Base-by-base conservation (phyloP, 2,113 vertebrate genomes). In the Notothenia coriiceps region DNA sequence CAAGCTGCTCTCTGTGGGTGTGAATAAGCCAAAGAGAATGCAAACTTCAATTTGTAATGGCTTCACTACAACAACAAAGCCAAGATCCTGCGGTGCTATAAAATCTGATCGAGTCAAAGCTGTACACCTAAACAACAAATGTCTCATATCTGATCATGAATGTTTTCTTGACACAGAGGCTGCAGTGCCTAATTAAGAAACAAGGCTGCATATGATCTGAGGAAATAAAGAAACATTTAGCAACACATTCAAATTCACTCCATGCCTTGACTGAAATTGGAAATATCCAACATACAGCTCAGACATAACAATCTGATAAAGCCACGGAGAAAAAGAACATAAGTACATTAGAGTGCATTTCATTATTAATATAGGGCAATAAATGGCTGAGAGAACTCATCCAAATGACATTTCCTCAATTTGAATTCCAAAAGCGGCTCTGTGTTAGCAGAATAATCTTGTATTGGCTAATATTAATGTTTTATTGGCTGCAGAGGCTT, bases 401-500 rank as follows among this genome's bases (percentile, higher is more conserved):
- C 62, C 47, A 79, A 77, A 87, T 76, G 18, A 80, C 79, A 70
- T 88, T 81, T 79, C 50, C 64, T 75, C 66, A 69, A 89, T 86
- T 88, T 88, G 60, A 88, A 91, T 90, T 88, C 73, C 79, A 83
- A 87, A 81, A 73, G 67, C 4, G 1, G 20, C 46, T 88, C 52
- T 81, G 52, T 71, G 70, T 79, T 65, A 22, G 83, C 55, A 83
- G 61, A 81, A 80, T 68, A 89, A 77, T 87, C 65, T 80, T 65
- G 49, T 64, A 74, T 85, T 81, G 71, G 78, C 82, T 74, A 66
- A 76, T 87, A 88, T 84, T 79, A 89, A 72, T 88, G 87, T 92
- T 89, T 92, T 89, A 89, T 91, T 87, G 89, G 79, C 84, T 79
- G 78, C 55, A 59, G 10, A 29, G 46, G 73, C 85, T 89, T 88